Evolutionary conservation across 2,113 vertebrate genomes (phyloP).

Genomic region (Ploceus nigricollis): DNA sequence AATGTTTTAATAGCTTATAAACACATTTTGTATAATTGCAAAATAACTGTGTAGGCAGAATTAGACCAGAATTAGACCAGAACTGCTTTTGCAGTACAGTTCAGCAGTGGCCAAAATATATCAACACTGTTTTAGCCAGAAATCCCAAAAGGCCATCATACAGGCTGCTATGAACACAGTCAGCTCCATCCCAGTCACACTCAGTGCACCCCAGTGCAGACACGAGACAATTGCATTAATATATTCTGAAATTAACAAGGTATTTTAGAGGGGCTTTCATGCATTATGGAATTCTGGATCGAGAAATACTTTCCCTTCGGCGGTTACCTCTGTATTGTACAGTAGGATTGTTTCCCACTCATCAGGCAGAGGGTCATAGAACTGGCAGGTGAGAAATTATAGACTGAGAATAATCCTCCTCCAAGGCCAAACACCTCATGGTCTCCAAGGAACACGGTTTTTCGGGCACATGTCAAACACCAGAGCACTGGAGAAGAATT

Average conservation of each 20-base stretch:
- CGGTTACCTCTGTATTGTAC: fast-evolving
- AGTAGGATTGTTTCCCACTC: neutral
- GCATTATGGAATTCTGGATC: neutral
- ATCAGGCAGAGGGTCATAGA: neutral
- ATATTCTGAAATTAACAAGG: neutral
- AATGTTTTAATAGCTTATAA: neutral
- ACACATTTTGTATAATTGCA: neutral
- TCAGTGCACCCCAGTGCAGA: neutral
- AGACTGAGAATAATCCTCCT: neutral
- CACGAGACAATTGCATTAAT: neutral
- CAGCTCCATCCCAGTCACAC: neutral
- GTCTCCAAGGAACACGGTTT: neutral
- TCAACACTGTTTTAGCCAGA: neutral
- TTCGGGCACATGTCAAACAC: neutral
- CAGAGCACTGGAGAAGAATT: neutral
- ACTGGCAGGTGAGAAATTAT: neutral
- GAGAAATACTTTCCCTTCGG: neutral
- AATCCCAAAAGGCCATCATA: neutral
- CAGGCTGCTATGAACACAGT: neutral
- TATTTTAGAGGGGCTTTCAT: neutral
- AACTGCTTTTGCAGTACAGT: neutral
- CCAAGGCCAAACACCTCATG: neutral
- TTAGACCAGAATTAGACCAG: neutral
- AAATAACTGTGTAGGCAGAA: neutral
- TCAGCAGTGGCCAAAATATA: neutral